Percentiles rank a stretch among this genome's conserved stretches.
These are phyloP conservation scores for Hydrophis major DNA, from an alignment of 2,797 vertebrate species.

Conservation along the genomic window DNA sequence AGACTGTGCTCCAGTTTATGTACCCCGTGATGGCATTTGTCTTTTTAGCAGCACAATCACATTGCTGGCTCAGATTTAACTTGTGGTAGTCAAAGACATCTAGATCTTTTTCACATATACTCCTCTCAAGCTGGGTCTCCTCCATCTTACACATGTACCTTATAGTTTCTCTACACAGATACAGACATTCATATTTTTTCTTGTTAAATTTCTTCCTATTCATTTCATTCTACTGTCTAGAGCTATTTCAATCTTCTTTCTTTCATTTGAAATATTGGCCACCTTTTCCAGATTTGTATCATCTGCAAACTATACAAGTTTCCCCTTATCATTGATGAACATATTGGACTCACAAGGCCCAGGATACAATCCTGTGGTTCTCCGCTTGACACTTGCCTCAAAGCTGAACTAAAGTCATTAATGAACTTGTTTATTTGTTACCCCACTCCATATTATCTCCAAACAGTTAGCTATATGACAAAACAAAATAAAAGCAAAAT, in stretches of 20 bases:
- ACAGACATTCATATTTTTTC: neutral
- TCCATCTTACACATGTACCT: neutral
- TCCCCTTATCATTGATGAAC: neutral
- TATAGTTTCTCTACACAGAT: neutral
- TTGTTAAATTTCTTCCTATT: neutral
- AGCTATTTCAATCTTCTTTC: neutral
- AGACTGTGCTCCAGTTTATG: neutral
- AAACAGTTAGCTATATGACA: neutral
- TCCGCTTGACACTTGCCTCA: neutral
- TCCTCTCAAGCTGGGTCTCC: neutral
- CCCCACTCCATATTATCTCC: neutral
- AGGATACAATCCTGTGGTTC: neutral
- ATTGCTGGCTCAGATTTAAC: neutral
- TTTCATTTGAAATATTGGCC: neutral
- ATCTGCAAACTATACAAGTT: neutral
- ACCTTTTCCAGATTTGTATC: neutral
- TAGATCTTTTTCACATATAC: neutral
- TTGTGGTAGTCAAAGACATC: neutral
- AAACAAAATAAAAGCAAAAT: neutral
- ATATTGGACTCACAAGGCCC: neutral
- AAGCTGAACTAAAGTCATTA: neutral
- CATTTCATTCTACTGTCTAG: neutral
- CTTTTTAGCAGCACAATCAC: neutral
- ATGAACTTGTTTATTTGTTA: neutral
- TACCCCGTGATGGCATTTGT: neutral